Percentiles rank a stretch among this genome's conserved stretches.
phyloP scores from a whole-genome alignment of 2,888 invertebrate genomes.

The Ichneumoninae sp. region DNA sequence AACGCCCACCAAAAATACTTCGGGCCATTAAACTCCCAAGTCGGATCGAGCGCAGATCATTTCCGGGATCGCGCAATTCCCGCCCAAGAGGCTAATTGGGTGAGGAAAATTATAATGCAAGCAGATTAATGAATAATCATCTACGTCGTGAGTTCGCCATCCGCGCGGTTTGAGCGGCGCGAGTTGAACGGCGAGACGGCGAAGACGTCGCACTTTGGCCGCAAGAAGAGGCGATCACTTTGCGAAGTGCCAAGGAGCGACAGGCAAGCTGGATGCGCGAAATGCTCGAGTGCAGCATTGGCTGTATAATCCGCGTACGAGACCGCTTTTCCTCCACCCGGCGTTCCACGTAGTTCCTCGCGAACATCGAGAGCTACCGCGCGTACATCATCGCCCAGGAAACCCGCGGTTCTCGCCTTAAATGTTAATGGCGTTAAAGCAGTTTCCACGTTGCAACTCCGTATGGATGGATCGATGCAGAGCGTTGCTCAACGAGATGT shows the following conservation, averaged over 20 bases:
- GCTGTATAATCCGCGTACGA: slow-evolving; percentile 52
- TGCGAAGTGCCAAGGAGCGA: slow-evolving; percentile 47
- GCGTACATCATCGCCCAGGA: slow-evolving; percentile 34
- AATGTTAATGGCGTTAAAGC: slow-evolving; percentile 80
- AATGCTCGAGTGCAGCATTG: slow-evolving; percentile 41
- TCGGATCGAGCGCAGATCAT: too few species aligned
- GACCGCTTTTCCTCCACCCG: slow-evolving; percentile 52
- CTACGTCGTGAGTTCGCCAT: not conserved
- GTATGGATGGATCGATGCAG: slow-evolving; percentile 2
- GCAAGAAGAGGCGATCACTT: slow-evolving; percentile 42
- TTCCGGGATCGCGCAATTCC: too few species aligned
- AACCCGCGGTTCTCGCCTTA: slow-evolving; percentile 71
- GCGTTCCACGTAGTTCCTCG: slow-evolving; percentile 27
- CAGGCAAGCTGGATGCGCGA: slow-evolving; percentile 26
- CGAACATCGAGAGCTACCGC: slow-evolving; percentile 41
- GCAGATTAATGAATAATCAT: too few species aligned
- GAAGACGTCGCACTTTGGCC: slow-evolving; percentile 42
- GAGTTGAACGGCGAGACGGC: slow-evolving; percentile 4
- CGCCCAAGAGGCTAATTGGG: too few species aligned
- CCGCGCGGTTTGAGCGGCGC: slow-evolving; percentile 6
- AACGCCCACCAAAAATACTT: not conserved
- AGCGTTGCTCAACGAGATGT: not conserved
- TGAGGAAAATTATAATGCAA: too few species aligned
- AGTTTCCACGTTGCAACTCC: slow-evolving; percentile 74
- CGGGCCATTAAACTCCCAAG: not conserved